Conservation (phyloP, 2,113 vertebrate species). For the Tringa solitaria region DNA sequence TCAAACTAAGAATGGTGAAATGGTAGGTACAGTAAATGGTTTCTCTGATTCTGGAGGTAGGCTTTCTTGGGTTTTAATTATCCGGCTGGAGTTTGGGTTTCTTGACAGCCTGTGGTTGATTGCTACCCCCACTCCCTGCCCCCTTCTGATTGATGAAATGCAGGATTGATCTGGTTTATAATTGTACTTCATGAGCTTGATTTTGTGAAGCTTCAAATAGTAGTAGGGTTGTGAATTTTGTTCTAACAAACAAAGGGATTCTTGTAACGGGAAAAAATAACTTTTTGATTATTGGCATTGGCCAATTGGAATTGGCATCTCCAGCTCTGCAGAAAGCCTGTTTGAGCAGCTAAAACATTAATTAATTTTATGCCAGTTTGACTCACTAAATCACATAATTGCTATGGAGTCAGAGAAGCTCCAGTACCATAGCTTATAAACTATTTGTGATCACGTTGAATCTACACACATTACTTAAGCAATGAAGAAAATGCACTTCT, state of each 20-base stretch:
- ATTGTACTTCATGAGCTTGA: background rate
- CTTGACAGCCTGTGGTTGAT: background rate
- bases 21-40: background rate
- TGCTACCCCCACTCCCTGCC: background rate
- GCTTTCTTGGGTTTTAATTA: background rate
- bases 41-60: background rate
- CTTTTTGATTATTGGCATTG: background rate
- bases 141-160: background rate
- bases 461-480: background rate
- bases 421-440: background rate
- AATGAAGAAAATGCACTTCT: background rate
- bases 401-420: background rate
- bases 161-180: background rate
- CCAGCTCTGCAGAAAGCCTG: background rate
- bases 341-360: background rate
- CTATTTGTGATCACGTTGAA: background rate
- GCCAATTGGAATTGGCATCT: background rate
- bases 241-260: background rate
- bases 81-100: background rate
- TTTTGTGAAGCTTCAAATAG: background rate
- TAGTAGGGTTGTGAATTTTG: background rate
- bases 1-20: background rate
- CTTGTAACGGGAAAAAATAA: background rate
- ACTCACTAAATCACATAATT: background rate
- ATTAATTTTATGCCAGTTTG: background rate